Evolutionary conservation across 1,140 invertebrate species (phyloP).

Genomic region (Macrosteles quadrilineatus): DNA sequence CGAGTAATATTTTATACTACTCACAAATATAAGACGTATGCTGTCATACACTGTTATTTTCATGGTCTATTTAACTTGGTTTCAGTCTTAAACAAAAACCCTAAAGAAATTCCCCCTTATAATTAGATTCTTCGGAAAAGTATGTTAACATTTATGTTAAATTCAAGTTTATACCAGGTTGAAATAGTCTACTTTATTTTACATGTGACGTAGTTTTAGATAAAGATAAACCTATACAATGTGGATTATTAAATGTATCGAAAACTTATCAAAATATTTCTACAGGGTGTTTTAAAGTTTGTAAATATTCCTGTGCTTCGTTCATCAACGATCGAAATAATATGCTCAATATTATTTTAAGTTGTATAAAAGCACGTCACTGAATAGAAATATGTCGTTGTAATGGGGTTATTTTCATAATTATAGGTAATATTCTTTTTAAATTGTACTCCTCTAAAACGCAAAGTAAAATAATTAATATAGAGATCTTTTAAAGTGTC

Average conservation of each 20-base stretch:
- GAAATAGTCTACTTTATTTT: background rate
- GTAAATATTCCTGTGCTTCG: slow-evolving; percentile 6
- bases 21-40: too few relatives aligned
- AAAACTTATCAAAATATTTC: background rate
- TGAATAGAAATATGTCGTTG: background rate
- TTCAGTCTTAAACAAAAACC: too few relatives aligned
- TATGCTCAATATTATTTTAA: slow-evolving; percentile 6
- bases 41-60: too few relatives aligned
- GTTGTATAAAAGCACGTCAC: background rate
- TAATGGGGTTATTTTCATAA: background rate
- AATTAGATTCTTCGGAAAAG: background rate
- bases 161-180: background rate
- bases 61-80: too few relatives aligned
- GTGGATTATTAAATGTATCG: background rate
- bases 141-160: background rate
- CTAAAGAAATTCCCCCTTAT: background rate
- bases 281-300: background rate
- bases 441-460: too few relatives aligned
- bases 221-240: background rate
- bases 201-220: background rate
- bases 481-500: too few relatives aligned
- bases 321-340: background rate
- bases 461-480: too few relatives aligned
- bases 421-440: too few relatives aligned
- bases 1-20: too few relatives aligned